A percentile compares a stretch with the other conserved stretches of the same genome.
Evolutionary conservation across 2,797 vertebrate genomes (phyloP).

Genomic region (Ceryle rudis): DNA sequence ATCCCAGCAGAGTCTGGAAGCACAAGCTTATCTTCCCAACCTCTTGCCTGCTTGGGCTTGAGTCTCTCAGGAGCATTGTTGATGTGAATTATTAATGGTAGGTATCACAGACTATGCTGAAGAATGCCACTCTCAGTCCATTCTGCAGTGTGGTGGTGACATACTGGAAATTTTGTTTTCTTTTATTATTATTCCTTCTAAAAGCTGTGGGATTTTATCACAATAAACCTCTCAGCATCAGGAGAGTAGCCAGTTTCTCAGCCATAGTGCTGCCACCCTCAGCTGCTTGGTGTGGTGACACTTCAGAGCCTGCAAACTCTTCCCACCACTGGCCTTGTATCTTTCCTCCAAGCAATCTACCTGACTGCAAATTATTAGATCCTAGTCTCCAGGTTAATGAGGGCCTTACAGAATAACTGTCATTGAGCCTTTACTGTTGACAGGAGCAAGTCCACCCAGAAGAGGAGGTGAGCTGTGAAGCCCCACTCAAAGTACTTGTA

Average conservation of each 20-base stretch:
- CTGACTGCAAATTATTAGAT: not conserved
- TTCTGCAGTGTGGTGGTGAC: not conserved
- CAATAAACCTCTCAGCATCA: not conserved
- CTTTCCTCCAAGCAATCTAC: not conserved
- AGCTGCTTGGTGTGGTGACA: not conserved
- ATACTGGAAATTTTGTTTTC: not conserved
- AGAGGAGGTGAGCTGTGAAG: not conserved
- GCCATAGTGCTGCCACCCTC: not conserved
- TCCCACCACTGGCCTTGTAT: not conserved
- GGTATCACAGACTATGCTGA: not conserved
- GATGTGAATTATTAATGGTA: slow-evolving; percentile 6
- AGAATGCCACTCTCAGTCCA: not conserved
- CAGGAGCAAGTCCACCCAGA: not conserved
- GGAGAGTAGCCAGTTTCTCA: not conserved
- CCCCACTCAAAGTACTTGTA: not conserved
- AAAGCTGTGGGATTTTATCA: not conserved
- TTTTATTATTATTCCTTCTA: not conserved
- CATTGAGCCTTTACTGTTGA: not conserved
- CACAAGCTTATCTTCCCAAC: not conserved
- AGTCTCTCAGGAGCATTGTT: not conserved
- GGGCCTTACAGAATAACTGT: not conserved
- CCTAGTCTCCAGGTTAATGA: not conserved
- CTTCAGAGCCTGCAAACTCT: not conserved
- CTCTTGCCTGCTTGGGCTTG: not conserved
- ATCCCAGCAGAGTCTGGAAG: not conserved